Conservation (phyloP, 2,113 vertebrate species). For the Euleptes europaea region DNA sequence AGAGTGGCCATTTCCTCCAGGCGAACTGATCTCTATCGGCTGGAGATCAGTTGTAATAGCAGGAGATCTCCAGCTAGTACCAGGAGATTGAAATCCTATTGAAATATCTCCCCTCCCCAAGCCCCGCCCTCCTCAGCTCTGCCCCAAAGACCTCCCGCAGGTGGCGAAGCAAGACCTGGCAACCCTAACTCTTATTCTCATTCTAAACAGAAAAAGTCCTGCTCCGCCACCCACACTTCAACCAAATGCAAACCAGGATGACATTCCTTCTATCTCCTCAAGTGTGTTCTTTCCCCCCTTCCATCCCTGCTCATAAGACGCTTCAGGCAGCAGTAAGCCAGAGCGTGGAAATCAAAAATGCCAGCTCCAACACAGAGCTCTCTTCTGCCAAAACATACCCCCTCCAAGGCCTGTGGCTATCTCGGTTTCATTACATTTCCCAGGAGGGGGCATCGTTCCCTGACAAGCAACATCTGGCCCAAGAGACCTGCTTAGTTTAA, state of each 20-base stretch:
- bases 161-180: too few species aligned
- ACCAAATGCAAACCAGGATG: constrained; percentile 40
- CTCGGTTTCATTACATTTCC: constrained; percentile 71
- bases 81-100: too few species aligned
- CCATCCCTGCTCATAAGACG: constrained; percentile 12
- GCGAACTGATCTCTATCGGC: too few species aligned
- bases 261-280: constrained; percentile 26
- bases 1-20: too few species aligned
- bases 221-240: constrained; percentile 33
- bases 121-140: too few species aligned
- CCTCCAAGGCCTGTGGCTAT: constrained; percentile 31
- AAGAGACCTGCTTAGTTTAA: constrained; percentile 72
- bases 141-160: too few species aligned
- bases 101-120: too few species aligned
- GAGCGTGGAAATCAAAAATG: constrained; percentile 30
- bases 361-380: constrained; percentile 24
- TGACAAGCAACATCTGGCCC: constrained; percentile 75
- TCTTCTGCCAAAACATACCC: neutral
- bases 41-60: too few species aligned
- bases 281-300: neutral
- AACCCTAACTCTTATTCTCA: constrained; percentile 35
- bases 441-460: constrained; percentile 68
- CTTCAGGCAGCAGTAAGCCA: constrained; percentile 47
- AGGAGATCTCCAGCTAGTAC: too few species aligned
- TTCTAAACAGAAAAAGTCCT: constrained; percentile 45